Conservation (phyloP, 2,113 vertebrate genomes). For the Amblyornis subalaris region DNA sequence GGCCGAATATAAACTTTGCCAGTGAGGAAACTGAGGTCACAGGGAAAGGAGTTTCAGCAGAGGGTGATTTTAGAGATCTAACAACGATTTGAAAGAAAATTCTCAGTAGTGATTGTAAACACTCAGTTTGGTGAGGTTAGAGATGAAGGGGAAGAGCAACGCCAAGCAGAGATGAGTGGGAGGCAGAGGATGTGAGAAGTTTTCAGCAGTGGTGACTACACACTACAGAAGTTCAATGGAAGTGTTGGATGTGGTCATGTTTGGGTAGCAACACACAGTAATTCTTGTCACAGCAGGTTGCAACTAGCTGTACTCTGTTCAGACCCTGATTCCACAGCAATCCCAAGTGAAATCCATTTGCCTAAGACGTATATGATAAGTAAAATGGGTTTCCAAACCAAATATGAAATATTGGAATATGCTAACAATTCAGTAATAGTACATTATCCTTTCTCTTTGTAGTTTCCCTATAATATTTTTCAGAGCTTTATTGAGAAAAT, state of each 20-base stretch:
- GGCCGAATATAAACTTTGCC: background rate
- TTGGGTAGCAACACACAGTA: background rate
- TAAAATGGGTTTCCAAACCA: background rate
- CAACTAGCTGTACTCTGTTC: background rate
- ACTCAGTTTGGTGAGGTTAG: background rate
- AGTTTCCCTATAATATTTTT: background rate
- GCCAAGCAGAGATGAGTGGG: background rate
- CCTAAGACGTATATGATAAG: background rate
- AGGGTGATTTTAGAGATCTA: background rate
- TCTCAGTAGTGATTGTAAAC: background rate
- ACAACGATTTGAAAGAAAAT: background rate
- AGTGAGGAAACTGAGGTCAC: background rate
- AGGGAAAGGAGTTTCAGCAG: background rate
- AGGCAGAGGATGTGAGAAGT: background rate
- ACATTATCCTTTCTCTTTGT: background rate
- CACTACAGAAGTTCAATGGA: background rate
- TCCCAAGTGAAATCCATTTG: background rate
- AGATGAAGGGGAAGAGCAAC: background rate
- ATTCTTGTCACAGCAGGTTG: background rate
- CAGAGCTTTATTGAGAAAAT: background rate
- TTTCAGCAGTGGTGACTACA: background rate
- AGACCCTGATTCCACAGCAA: background rate
- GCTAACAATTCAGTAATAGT: background rate
- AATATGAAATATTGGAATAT: background rate
- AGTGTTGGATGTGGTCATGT: background rate